Evolutionary conservation across 2,113 vertebrate species (phyloP).

Genomic region (Balaenoptera acutorostrata): DNA sequence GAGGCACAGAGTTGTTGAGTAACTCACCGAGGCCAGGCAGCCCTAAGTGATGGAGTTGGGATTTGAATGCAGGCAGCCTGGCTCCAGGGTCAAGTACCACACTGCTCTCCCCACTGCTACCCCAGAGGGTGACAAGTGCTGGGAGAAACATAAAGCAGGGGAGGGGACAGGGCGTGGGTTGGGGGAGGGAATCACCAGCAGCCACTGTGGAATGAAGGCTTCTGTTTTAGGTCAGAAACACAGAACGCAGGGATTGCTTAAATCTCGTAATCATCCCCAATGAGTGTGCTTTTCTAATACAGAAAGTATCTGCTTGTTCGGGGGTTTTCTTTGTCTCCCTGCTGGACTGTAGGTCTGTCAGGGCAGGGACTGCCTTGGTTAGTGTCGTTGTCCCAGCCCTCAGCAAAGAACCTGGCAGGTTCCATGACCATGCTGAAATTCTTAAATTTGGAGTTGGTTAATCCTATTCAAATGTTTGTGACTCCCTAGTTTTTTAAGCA

Average conservation of each 20-base stretch:
- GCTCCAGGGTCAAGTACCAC: not conserved
- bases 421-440: not conserved
- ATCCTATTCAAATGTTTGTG: not conserved
- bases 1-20: not conserved
- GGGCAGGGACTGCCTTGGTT: not conserved
- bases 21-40: not conserved
- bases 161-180: rapidly evolving
- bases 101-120: not conserved
- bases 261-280: not conserved
- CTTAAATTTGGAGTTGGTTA: not conserved
- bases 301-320: not conserved
- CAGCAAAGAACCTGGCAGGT: not conserved
- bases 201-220: not conserved
- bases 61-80: not conserved
- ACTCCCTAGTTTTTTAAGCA: not conserved
- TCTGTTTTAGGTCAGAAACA: not conserved
- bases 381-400: not conserved
- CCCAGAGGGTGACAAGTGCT: not conserved
- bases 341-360: rapidly evolving
- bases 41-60: not conserved
- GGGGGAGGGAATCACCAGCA: not conserved
- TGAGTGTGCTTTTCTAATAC: not conserved
- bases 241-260: not conserved
- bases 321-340: not conserved
- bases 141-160: not conserved